A percentile compares a stretch with the other conserved stretches of the same genome.
These are phyloP conservation scores for Liasis olivaceus DNA, from an alignment of 2,797 vertebrate species.

Conservation along the genomic window DNA sequence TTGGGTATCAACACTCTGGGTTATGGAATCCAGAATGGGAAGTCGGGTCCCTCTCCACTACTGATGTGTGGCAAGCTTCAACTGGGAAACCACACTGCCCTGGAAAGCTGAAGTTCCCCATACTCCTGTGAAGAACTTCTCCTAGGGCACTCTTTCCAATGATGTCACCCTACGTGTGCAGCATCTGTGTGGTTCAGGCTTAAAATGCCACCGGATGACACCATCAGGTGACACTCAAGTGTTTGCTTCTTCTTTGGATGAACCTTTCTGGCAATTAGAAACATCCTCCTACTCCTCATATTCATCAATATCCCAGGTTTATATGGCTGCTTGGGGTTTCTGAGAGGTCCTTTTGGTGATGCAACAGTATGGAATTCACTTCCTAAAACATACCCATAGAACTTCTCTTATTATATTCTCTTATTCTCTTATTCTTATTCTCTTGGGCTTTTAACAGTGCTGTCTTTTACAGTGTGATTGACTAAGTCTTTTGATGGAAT, in stretches of 20 bases:
- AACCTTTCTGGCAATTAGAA: too few species aligned
- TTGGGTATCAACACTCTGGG: background rate
- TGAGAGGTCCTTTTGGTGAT: background rate
- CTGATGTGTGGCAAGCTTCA: background rate
- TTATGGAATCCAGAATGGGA: background rate
- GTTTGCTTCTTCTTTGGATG: too few species aligned
- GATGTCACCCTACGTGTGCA: too few species aligned
- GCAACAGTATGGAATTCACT: background rate
- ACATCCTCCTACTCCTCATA: too few species aligned
- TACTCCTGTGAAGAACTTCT: background rate
- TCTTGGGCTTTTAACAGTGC: background rate
- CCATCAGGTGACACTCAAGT: too few species aligned
- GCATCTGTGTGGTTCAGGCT: too few species aligned
- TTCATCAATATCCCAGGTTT: too few species aligned
- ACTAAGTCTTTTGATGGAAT: background rate
- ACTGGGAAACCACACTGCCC: background rate
- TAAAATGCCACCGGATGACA: too few species aligned
- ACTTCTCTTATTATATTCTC: background rate
- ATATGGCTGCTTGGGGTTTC: too few species aligned
- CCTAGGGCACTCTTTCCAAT: too few species aligned
- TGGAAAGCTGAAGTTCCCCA: background rate
- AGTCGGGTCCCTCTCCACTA: background rate
- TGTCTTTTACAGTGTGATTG: background rate
- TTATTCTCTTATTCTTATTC: background rate
- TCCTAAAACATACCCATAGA: background rate